phyloP scores from a whole-genome alignment of 2,888 invertebrate species.

The Amphipyra berbera region DNA sequence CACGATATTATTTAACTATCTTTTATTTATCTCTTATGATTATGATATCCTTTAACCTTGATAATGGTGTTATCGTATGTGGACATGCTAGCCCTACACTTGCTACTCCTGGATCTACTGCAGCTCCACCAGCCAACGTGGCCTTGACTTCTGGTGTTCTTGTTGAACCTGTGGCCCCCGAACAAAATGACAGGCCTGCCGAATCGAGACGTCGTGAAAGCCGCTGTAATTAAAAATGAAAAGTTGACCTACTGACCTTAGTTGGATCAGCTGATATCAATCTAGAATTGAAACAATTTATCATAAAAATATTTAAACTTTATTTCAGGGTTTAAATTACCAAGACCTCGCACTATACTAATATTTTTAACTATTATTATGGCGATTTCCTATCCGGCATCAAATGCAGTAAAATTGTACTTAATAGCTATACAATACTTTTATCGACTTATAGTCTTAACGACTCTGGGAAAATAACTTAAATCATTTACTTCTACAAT shows the following conservation, averaged over 20 bases:
- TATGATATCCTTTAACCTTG: constrained; percentile 27
- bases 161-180: constrained; percentile 54
- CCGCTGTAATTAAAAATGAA: constrained; percentile 46
- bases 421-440: no score
- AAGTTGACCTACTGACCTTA: constrained; percentile 5
- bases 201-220: constrained; percentile 59
- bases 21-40: constrained; percentile 24
- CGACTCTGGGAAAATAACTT: no score
- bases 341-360: no score
- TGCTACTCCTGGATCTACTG: constrained; percentile 54
- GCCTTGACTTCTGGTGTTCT: constrained; percentile 36
- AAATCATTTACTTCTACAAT: no score
- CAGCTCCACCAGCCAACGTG: constrained; percentile 62
- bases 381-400: no score
- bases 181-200: constrained; percentile 66
- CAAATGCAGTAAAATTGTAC: no score
- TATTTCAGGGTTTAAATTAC: not conserved
- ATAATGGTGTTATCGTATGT: constrained; percentile 51
- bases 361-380: no score
- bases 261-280: not conserved
- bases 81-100: constrained; percentile 59
- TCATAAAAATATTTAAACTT: not conserved
- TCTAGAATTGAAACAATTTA: not conserved
- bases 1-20: not conserved
- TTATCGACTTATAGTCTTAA: no score